A percentile compares a stretch with the other conserved stretches of the same genome.
Conservation (phyloP, 2,888 invertebrate genomes). For the Omphaloscelis lunosa region DNA sequence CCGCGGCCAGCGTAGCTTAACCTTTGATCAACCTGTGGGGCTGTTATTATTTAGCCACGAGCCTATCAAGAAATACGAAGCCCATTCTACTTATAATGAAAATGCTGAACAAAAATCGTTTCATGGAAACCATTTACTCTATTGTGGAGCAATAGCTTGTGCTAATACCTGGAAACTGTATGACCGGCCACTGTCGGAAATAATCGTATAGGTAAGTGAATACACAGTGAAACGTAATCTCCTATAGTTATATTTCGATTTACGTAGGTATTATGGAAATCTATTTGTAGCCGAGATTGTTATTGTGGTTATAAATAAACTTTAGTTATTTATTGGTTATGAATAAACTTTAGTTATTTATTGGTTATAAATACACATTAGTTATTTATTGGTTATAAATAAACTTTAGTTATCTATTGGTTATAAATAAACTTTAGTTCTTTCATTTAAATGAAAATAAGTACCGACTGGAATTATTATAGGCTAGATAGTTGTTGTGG, state of each 20-base stretch:
- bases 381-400: too few relatives aligned
- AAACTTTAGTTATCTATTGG: too few relatives aligned
- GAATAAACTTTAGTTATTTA: too few relatives aligned
- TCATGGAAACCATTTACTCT: slow-evolving; percentile 51
- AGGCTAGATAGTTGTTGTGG: too few relatives aligned
- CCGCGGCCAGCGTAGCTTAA: too few relatives aligned
- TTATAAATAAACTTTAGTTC: too few relatives aligned
- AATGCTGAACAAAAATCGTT: slow-evolving; percentile 35
- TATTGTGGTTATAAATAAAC: too few relatives aligned
- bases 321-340: too few relatives aligned
- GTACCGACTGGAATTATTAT: neutral
- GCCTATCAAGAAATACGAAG: neutral
- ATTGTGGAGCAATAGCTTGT: slow-evolving; percentile 40
- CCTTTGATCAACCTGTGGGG: too few relatives aligned
- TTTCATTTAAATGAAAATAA: neutral
- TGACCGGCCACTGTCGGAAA: slow-evolving; percentile 21
- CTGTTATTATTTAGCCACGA: too few relatives aligned
- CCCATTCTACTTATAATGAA: slow-evolving; percentile 35
- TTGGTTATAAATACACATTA: too few relatives aligned
- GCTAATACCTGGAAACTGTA: slow-evolving; percentile 54
- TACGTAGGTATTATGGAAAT: slow-evolving; percentile 12
- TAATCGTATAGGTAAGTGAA: slow-evolving; percentile 52
- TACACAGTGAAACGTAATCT: slow-evolving; percentile 49
- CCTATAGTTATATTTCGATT: slow-evolving; percentile 24
- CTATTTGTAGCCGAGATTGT: neutral